Conservation (phyloP, 2,113 vertebrate species). For the Malurus melanocephalus region DNA sequence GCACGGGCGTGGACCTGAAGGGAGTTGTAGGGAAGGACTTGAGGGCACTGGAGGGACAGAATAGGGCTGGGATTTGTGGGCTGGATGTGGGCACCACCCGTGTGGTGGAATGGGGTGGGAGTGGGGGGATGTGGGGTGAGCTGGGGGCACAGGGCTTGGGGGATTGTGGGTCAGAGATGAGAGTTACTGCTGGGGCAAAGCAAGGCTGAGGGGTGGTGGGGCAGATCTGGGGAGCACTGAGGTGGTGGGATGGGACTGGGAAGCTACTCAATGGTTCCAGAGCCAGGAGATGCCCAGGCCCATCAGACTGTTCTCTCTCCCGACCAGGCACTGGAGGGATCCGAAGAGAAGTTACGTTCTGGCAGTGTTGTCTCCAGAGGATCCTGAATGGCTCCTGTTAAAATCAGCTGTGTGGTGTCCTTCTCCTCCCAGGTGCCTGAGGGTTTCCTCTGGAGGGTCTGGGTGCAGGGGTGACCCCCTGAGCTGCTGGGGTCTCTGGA, state of each 20-base stretch:
- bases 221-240: background rate
- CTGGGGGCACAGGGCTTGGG: background rate
- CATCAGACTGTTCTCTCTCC: background rate
- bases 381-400: constrained; percentile 66
- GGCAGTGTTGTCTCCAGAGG: too few species aligned
- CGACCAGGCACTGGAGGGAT: background rate
- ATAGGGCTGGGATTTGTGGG: background rate
- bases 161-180: background rate
- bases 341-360: fast-evolving
- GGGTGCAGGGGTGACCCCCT: too few species aligned
- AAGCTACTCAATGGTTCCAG: background rate
- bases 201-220: background rate
- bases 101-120: background rate
- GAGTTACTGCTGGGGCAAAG: background rate
- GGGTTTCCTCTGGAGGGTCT: background rate
- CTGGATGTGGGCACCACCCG: background rate
- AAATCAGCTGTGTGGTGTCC: constrained; percentile 72
- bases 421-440: constrained; percentile 76
- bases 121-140: background rate
- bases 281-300: background rate
- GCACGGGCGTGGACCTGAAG: background rate
- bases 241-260: background rate
- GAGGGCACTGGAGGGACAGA: background rate
- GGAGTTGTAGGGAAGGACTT: too few species aligned
- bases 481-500: background rate